A percentile compares a stretch with the other conserved stretches of the same genome.
Evolutionary conservation across 2,797 vertebrate genomes (phyloP).

Genomic region (Bufotes viridis): DNA sequence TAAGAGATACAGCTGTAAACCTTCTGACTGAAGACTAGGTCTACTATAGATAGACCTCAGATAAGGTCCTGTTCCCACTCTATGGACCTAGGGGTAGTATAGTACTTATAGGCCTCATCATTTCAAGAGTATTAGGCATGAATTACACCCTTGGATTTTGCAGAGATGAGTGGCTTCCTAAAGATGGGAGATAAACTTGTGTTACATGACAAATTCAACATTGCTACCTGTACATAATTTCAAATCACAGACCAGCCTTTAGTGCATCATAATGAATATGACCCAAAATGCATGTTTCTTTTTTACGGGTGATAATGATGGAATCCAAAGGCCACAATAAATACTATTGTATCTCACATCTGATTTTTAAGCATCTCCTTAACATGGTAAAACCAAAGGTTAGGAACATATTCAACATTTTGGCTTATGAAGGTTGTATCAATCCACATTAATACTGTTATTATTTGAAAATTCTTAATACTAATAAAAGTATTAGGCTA

Average conservation of each 20-base stretch:
- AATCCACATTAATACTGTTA: background rate
- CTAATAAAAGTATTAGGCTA: too few species aligned
- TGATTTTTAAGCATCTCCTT: background rate
- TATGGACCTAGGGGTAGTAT: background rate
- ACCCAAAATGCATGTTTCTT: background rate
- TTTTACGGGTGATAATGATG: background rate
- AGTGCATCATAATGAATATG: background rate
- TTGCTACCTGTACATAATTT: background rate
- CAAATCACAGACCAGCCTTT: too few species aligned
- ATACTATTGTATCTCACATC: constrained; percentile 2
- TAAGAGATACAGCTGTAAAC: background rate
- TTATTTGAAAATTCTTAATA: too few species aligned
- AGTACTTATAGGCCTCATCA: background rate
- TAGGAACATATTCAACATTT: background rate
- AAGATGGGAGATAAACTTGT: background rate
- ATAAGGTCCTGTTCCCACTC: background rate
- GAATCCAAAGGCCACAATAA: background rate
- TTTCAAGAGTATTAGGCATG: background rate
- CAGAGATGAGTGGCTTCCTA: background rate
- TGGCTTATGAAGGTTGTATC: background rate
- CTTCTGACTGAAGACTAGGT: background rate
- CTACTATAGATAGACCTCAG: background rate
- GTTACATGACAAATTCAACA: background rate
- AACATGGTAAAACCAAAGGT: background rate
- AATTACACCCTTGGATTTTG: background rate